Evolutionary conservation across 1,140 invertebrate genomes (phyloP).

Genomic region (Colletes gigas): DNA sequence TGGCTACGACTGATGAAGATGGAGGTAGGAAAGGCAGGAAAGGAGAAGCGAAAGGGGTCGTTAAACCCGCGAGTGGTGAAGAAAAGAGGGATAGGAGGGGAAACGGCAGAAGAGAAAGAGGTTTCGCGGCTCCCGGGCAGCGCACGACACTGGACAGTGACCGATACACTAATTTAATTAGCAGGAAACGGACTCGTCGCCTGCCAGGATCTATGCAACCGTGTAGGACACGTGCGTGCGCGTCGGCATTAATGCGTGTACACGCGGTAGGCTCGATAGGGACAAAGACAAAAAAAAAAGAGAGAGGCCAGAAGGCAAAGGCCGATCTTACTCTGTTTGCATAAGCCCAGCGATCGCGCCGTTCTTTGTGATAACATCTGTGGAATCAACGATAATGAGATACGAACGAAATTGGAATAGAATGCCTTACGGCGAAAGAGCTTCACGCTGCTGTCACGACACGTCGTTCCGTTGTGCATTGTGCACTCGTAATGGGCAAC

Average conservation of each 20-base stretch:
- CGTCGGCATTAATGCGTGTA: conserved; percentile 61
- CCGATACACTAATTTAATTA: conserved; percentile 78
- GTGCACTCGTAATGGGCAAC: not conserved
- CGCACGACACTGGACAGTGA: conserved; percentile 62
- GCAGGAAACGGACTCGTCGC: conserved; percentile 62
- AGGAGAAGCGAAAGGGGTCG: conserved; percentile 14
- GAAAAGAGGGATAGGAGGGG: not conserved
- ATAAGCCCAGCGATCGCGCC: conserved; percentile 50
- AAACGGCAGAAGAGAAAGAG: not conserved
- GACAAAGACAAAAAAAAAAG: conserved; percentile 20
- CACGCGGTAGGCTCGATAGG: conserved; percentile 19
- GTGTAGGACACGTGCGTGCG: conserved; percentile 56
- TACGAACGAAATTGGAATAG: conserved; percentile 57
- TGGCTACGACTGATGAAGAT: conserved; percentile 71
- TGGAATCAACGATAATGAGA: conserved; percentile 51
- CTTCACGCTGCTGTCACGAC: conserved; percentile 17
- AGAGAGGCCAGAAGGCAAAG: conserved; percentile 12
- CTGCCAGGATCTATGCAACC: conserved; percentile 51
- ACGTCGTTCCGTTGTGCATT: not conserved
- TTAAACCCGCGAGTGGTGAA: not conserved
- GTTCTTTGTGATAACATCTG: conserved; percentile 46
- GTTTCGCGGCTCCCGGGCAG: conserved; percentile 50
- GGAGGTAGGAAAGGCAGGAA: conserved; percentile 52
- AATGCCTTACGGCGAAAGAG: conserved; percentile 33
- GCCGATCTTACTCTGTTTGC: conserved; percentile 52